Evolutionary conservation across 64 coral and sea anemone species (phyloP), one percentile per base, ranked within the genome.

Genomic region (Orbicella faveolata): DNA sequence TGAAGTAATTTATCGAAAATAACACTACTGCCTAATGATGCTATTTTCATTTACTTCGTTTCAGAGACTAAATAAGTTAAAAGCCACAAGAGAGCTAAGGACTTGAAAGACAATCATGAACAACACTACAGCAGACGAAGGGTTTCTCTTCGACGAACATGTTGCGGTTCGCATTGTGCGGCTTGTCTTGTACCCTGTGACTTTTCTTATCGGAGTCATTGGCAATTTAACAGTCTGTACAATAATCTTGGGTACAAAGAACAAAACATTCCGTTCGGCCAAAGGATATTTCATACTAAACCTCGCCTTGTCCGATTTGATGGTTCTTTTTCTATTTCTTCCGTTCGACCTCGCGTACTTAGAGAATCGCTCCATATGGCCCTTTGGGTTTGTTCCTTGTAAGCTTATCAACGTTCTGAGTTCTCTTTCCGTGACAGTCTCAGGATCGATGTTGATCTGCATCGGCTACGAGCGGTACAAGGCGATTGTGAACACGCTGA

Each of bases 281-380:
- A 93, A 96, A 30, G 91, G 91, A 17, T 96, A 96, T 30, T 96
- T 96, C 37, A 96, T 96, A 21, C 52, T 96, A 51, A 96, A 93
- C 88, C 76, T 96, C 8, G 94, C 94, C 33, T n/a, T 93, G 26
- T 96, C 94, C 19, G 94, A 96, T 73, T 73, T 96, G 61, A n/a
- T 93, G 68, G 92, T 89, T 11, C 36, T 96, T 14, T 75, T 96
- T n/a, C 83, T 96, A 1, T 96, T 90, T 26, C 72, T 96, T 0
- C 94, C 94, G 9, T 96, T 96, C 34, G 94, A 96, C 75, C 79
- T 96, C 33, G 94, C 77, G 7, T 96, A 96, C 64, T 57, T 96
- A 44, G 94, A 96, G 35, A 93, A 87, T 57, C 41, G 66, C 1
- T 93, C 83, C 57, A 75, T 83, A 17, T 96, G 94, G 94, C 94